Evolutionary conservation across 64 coral and sea anemone genomes (phyloP).

Genomic region (Orbicella faveolata): DNA sequence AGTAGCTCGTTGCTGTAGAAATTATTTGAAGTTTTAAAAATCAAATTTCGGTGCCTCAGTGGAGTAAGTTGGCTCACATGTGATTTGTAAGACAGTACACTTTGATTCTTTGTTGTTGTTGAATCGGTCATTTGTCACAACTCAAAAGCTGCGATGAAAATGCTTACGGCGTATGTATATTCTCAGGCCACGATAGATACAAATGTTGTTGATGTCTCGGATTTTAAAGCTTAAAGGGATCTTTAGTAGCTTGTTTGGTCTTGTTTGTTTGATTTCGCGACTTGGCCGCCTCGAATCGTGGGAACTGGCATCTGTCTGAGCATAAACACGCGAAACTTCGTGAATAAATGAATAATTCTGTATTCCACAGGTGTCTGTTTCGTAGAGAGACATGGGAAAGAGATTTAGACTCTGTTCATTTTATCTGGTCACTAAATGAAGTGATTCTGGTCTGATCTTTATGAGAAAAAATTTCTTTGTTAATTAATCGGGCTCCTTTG

Average conservation of each 20-base stretch:
- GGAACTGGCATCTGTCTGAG: not conserved
- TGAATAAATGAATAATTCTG: not conserved
- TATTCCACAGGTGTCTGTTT: constrained; percentile 13
- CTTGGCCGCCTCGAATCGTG: not conserved
- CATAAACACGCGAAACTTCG: not conserved
- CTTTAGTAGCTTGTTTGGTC: not conserved
- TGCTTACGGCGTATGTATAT: too few species aligned
- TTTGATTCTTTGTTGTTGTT: constrained; percentile 10
- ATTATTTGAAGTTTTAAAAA: not conserved
- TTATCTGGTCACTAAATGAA: not conserved
- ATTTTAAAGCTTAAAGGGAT: not conserved
- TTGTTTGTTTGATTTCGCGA: not conserved
- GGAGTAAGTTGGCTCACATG: not conserved
- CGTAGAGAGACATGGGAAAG: not conserved
- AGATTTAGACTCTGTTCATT: not conserved
- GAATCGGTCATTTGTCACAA: not conserved
- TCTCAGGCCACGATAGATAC: not conserved
- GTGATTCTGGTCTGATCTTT: too few species aligned
- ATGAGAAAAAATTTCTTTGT: not conserved
- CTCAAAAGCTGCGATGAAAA: not conserved
- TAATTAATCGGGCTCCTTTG: not conserved
- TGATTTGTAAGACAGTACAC: not conserved
- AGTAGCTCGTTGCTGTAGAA: not conserved
- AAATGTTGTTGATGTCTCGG: not conserved
- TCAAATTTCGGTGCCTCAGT: not conserved